These are phyloP conservation scores for Rhynchomys soricoides DNA, from an alignment of 2,113 vertebrate species.

Conservation along the genomic window DNA sequence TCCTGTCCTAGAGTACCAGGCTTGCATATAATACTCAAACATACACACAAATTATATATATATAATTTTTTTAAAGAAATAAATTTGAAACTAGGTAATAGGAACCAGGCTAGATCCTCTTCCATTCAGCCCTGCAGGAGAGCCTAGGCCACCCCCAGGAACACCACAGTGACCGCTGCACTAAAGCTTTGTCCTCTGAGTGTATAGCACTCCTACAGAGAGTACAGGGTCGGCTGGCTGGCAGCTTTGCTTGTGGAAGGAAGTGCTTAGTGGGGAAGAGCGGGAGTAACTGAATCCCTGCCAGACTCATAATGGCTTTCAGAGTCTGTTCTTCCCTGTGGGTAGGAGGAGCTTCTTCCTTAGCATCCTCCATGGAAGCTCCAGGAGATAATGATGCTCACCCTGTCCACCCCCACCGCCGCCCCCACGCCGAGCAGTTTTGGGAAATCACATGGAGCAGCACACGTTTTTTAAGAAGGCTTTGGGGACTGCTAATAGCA, in stretches of 20 bases:
- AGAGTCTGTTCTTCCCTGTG: not conserved
- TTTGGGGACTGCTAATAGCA: slow-evolving; percentile 74
- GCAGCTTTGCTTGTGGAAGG: not conserved
- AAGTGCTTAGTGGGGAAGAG: slow-evolving; percentile 15
- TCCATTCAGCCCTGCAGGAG: not conserved
- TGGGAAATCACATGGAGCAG: slow-evolving; percentile 66
- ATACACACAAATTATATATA: not conserved
- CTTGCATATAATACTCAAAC: not conserved
- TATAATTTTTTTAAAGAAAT: not conserved
- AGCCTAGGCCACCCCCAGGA: not conserved
- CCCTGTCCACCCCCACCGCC: slow-evolving; percentile 14
- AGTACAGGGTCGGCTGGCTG: not conserved
- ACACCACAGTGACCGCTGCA: accelerated
- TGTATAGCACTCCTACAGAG: accelerated
- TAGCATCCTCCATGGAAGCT: slow-evolving; percentile 38
- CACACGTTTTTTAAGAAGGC: slow-evolving; percentile 51
- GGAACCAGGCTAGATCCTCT: not conserved
- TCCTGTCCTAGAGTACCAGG: not conserved
- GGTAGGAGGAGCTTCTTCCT: slow-evolving; percentile 29
- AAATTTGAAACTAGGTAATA: not conserved
- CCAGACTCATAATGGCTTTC: not conserved
- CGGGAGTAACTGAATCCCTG: not conserved
- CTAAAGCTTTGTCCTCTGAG: not conserved
- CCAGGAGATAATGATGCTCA: slow-evolving; percentile 45
- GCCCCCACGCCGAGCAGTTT: slow-evolving; percentile 53